Conservation (phyloP, 2,888 invertebrate species). For the Sinopyrophorus schimmeli region DNA sequence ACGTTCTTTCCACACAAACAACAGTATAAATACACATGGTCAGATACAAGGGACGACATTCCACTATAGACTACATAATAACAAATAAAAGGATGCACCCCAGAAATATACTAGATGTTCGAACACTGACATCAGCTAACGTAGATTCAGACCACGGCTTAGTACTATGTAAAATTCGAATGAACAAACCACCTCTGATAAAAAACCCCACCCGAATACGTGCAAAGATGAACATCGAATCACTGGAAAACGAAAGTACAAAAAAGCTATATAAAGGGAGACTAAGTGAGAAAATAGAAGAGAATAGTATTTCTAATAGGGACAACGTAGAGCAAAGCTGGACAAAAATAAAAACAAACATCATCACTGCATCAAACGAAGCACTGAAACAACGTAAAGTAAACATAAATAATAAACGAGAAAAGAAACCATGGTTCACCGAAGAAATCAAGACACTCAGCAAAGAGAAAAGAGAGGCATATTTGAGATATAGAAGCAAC, state of each 20-base stretch:
- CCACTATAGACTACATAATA: neutral
- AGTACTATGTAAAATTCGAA: constrained; percentile 1
- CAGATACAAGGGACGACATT: too few species aligned
- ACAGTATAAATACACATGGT: too few species aligned
- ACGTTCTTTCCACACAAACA: too few species aligned
- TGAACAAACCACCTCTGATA: neutral
- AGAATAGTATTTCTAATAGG: neutral
- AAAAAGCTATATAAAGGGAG: neutral
- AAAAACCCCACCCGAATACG: neutral
- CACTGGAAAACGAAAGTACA: neutral
- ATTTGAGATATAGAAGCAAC: neutral
- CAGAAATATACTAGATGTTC: neutral
- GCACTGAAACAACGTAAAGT: neutral
- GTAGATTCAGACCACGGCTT: neutral
- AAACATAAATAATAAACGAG: neutral
- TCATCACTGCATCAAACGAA: neutral
- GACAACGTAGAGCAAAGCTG: neutral
- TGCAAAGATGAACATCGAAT: neutral
- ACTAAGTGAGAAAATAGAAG: constrained; percentile 3
- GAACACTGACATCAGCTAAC: constrained; percentile 1
- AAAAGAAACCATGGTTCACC: neutral
- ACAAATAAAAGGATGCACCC: neutral
- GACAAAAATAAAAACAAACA: neutral
- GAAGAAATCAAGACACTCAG: neutral
- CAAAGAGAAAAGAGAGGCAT: constrained; percentile 3